Evolutionary conservation across 2,113 vertebrate genomes (phyloP), one percentile per base, ranked within the genome.

Genomic region (Prinia subflava): DNA sequence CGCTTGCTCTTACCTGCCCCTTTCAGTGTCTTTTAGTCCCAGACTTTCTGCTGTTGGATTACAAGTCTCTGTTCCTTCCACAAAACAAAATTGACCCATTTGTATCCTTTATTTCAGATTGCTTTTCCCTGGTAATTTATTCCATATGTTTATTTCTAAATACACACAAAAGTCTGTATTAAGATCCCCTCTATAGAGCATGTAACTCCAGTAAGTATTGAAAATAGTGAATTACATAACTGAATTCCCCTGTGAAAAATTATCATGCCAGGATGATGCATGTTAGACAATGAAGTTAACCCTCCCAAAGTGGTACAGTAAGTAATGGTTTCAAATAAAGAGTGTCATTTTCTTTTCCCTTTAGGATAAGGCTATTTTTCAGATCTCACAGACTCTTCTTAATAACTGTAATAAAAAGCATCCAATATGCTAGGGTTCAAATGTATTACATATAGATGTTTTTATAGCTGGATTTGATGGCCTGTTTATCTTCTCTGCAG

Each of bases 261-360:
- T 85, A 92, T 42, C 4, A 3, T 96, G 88, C 87, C 85, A 85
- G 83, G 92, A 92, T 90, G 88, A 96, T 88, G 91, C 90, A 93
- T 92, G 75, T 70, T 96, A 91, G 84, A 96, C 91, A 94, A 96
- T 69, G 92, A 82, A 86, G 83, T 93, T 90, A 96, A 90, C 50
- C 70, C 83, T 86, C 89, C 52, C 59, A 60, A 84, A 96, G 64
- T 83, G 67, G 65, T 95, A 93, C 59, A 73, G 86, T 96, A 96
- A 96, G 90, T 96, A 96, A 95, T 70, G 83, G 83, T 82, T 94
- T 94, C 69, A 96, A 90, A 96, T 97, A 97, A 96, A 92, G 53
- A 83, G 75, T 80, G 86, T 93, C 47, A 85, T 93, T 96, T 95
- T 95, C 87, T 49, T 94, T 87, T 93, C 83, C 73, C 86, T 77